Conservation (phyloP, 2,888 invertebrate genomes). For the Andrena praecox region DNA sequence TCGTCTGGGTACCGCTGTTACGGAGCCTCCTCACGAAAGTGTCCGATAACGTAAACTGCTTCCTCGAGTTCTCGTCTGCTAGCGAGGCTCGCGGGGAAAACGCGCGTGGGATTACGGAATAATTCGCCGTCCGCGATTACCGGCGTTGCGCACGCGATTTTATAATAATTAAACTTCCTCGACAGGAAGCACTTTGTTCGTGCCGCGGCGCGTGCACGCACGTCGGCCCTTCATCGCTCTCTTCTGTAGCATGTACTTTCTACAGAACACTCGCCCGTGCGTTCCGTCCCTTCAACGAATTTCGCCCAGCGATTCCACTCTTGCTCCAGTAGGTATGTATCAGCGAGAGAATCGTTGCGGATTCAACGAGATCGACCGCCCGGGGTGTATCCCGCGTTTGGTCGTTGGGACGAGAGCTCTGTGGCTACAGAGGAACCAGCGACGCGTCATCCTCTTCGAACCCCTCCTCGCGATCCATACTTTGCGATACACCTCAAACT, state of each 20-base stretch:
- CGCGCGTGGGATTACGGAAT: conserved; percentile 49
- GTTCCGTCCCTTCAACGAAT: neutral
- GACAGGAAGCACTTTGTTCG: conserved; percentile 54
- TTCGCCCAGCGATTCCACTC: too few relatives aligned
- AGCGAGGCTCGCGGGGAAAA: conserved; percentile 6
- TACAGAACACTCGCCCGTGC: neutral
- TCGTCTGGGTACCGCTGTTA: neutral
- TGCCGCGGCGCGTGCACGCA: conserved; percentile 21
- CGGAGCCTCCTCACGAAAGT: neutral
- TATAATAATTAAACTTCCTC: conserved; percentile 71
- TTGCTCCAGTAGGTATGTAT: too few relatives aligned
- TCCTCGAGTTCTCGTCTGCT: conserved; percentile 18
- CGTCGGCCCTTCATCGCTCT: neutral
- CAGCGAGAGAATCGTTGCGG: too few relatives aligned
- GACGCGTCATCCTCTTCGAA: too few relatives aligned
- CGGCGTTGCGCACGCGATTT: conserved; percentile 59
- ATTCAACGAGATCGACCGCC: too few relatives aligned
- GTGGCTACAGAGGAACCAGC: too few relatives aligned
- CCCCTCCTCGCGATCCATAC: too few relatives aligned
- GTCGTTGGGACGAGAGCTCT: too few relatives aligned
- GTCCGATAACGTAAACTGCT: conserved; percentile 42
- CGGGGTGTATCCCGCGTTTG: too few relatives aligned
- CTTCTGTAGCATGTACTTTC: neutral
- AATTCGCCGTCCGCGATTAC: conserved; percentile 51
- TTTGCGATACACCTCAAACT: too few relatives aligned